A percentile compares a stretch with the other conserved stretches of the same genome.
Conservation (phyloP, 2,888 invertebrate species). For the Hipparchia semele region DNA sequence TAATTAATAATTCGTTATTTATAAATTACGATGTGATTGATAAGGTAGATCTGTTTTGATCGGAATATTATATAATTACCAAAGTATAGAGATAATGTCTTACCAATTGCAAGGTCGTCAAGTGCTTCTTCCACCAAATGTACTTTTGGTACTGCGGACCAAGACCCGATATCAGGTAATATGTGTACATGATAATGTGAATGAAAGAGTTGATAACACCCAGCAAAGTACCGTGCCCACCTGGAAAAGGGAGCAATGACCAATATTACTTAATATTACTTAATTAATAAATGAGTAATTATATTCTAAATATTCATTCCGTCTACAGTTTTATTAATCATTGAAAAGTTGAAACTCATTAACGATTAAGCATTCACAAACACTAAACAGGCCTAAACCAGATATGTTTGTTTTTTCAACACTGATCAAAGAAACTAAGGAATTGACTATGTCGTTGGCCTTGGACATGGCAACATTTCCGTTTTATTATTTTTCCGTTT, state of each 20-base stretch:
- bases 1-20: no score
- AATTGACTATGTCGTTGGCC: not conserved
- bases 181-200: slow-evolving; percentile 96
- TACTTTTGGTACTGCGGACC: slow-evolving; percentile 95
- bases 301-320: no score
- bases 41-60: no score
- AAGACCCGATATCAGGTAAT: slow-evolving; percentile 93
- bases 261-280: no score
- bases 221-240: slow-evolving; percentile 94
- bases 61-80: no score
- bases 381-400: not conserved
- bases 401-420: not conserved
- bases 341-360: not conserved
- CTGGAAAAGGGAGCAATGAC: slow-evolving; percentile 68
- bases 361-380: not conserved
- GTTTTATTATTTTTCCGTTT: not conserved
- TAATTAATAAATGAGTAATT: no score
- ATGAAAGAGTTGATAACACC: slow-evolving; percentile 95
- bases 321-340: not conserved
- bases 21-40: no score
- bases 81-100: slow-evolving; percentile 43
- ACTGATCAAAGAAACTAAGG: not conserved
- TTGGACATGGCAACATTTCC: slow-evolving; percentile 10
- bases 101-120: slow-evolving; percentile 94
- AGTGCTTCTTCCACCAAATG: slow-evolving; percentile 97